Evolutionary conservation across 2,113 vertebrate genomes (phyloP).

Genomic region (Brachionichthys hirsutus): DNA sequence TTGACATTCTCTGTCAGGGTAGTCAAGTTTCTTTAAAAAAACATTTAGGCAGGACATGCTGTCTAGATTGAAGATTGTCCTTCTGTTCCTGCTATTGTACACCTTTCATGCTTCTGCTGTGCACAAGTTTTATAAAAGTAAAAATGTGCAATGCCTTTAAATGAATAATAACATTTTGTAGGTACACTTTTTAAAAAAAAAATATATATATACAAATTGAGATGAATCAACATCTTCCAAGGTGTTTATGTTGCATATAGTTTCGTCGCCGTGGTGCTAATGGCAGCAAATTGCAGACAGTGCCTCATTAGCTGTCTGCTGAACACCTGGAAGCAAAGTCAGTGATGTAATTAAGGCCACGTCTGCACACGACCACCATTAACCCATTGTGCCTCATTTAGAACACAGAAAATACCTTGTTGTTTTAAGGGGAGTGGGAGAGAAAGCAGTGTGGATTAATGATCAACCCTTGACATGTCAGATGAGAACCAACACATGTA

Average conservation of each 20-base stretch:
- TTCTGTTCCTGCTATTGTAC: not conserved
- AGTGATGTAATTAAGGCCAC: slow-evolving; percentile 68
- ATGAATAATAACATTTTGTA: too few relatives aligned
- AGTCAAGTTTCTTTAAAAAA: slow-evolving; percentile 4
- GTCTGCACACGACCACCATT: slow-evolving; percentile 77
- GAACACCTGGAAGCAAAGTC: slow-evolving; percentile 72
- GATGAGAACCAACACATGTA: slow-evolving; percentile 56
- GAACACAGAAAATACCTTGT: slow-evolving; percentile 51
- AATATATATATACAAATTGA: too few relatives aligned
- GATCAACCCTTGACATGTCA: slow-evolving; percentile 56
- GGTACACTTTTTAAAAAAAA: too few relatives aligned
- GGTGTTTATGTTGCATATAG: too few relatives aligned
- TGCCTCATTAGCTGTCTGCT: slow-evolving; percentile 74
- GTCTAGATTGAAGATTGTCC: not conserved
- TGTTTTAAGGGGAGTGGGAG: slow-evolving; percentile 44
- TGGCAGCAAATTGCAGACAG: slow-evolving; percentile 44
- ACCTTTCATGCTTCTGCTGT: not conserved
- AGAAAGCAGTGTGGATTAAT: slow-evolving; percentile 12
- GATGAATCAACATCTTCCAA: too few relatives aligned
- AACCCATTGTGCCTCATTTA: slow-evolving; percentile 65
- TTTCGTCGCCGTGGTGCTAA: slow-evolving; percentile 21
- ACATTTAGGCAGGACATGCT: not conserved
- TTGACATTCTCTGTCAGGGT: not conserved
- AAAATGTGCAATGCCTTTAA: too few relatives aligned
- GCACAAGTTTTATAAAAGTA: too few relatives aligned